Evolutionary conservation across 1,140 invertebrate genomes (phyloP), one percentile per base, ranked within the genome.

Genomic region (Drosophila nigrodunni): DNA sequence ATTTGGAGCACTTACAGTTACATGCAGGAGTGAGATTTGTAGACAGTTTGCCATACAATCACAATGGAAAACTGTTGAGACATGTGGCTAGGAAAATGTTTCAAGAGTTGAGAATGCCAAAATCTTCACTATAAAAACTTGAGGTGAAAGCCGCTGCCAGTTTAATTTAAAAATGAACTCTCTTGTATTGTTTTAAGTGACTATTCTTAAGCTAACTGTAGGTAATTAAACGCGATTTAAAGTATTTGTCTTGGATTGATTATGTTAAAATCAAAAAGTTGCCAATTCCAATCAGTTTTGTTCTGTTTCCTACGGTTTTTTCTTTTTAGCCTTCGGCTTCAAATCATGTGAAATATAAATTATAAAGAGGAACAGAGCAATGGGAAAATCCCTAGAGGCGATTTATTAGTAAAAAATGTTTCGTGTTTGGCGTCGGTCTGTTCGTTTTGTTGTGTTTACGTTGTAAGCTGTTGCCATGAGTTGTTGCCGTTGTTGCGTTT

Each of bases 1-100:
- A 93, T 8, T 91, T 93, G 4, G 91, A 93, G 11, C 74, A 83
- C 37, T 93, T 94, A 65, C 93, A 93, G 70, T 88, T 95, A 3
- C 85, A 93, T 76, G 94, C 93, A 13, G 94, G 94, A 0, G 93
- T 95, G 0, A 92, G 93, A 80, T 94, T 95, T 86, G 55, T 95
- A 6, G 90, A 94, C 7, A 80, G 89, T 58, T 93, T 96, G 74
- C 95, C 95, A 0, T 92, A 93, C 77, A 95, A 95, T 8, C 77
- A 93, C 0, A 93, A 94, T 2, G 95, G 95, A 0, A 96, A 96
- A 92, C 92, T 96, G 21, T 91, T 94, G 37, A 91, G 94, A 67
- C 93, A 92, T 60, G 86, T 92, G 13, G 79, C 93, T 1, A 92
- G 81, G 50, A 67, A 92, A 74, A 75, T 93, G 34, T 82, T 68